Conservation (phyloP, 2,888 invertebrate species). For the Eumacrocentrus americanus region DNA sequence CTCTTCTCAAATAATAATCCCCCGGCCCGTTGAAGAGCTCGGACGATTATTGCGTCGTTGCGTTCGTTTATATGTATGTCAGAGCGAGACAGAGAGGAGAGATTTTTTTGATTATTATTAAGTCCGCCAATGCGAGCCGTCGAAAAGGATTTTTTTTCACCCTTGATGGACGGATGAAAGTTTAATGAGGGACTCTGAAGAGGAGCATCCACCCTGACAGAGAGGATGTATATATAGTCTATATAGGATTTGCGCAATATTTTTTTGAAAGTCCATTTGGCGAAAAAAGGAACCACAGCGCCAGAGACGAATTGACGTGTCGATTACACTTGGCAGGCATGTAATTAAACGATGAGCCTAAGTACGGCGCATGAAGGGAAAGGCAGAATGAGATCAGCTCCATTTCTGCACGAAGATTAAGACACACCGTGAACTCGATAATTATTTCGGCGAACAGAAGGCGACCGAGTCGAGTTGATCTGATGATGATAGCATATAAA, state of each 20-base stretch:
- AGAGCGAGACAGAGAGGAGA: background rate
- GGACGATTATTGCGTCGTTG: conserved; percentile 19
- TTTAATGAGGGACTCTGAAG: conserved; percentile 23
- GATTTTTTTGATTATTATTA: background rate
- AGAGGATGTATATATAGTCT: background rate
- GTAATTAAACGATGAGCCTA: conserved; percentile 29
- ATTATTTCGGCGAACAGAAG: conserved; percentile 16
- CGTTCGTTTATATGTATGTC: background rate
- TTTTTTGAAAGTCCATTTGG: conserved; percentile 15
- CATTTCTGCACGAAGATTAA: conserved; percentile 15
- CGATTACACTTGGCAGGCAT: conserved; percentile 19
- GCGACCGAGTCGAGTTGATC: conserved; percentile 3
- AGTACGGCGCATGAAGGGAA: conserved; percentile 16
- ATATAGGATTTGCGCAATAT: conserved; percentile 19
- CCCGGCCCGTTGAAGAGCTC: conserved; percentile 5
- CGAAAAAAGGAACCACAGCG: conserved; percentile 3
- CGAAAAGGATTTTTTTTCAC: conserved; percentile 4
- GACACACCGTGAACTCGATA: background rate
- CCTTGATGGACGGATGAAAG: conserved; percentile 30
- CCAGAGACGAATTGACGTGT: conserved; percentile 22
- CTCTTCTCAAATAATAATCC: conserved; percentile 14
- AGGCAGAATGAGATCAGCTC: conserved; percentile 3
- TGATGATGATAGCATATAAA: no score
- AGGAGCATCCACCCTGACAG: conserved; percentile 1
- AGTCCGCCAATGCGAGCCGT: conserved; percentile 11